A percentile compares a stretch with the other conserved stretches of the same genome.
Conservation (phyloP, 2,888 invertebrate genomes). For the Drosophila pegasa region DNA sequence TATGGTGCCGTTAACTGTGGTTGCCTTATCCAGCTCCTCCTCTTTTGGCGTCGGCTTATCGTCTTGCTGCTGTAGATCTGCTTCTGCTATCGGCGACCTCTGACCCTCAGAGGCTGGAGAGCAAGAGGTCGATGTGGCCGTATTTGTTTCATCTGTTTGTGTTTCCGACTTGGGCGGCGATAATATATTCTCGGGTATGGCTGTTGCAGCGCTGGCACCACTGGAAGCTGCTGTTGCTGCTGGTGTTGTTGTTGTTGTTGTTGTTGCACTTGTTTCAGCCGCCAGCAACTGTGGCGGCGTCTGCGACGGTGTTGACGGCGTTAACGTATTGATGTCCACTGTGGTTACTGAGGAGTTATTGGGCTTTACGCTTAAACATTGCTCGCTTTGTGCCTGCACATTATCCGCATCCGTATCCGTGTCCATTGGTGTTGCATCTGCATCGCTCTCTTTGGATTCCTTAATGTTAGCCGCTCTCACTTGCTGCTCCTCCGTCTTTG, state of each 20-base stretch:
- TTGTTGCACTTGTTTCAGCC: conserved; percentile 43
- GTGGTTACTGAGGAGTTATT: conserved; percentile 28
- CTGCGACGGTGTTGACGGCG: conserved; percentile 72
- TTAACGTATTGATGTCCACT: conserved; percentile 66
- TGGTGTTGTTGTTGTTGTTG: conserved; percentile 3
- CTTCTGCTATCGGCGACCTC: conserved; percentile 67
- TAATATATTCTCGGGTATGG: conserved; percentile 80
- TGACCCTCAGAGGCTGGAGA: conserved; percentile 82
- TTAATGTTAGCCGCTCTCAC: conserved; percentile 13
- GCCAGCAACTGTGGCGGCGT: conserved; percentile 68
- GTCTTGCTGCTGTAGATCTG: conserved; percentile 4
- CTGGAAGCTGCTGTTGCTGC: conserved; percentile 25
- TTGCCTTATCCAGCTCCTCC: conserved; percentile 37
- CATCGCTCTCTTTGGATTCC: conserved; percentile 42
- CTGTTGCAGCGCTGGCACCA: conserved; percentile 21
- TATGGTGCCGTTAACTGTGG: conserved; percentile 82
- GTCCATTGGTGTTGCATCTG: conserved; percentile 27
- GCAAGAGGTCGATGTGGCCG: conserved; percentile 81
- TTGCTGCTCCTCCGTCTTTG: conserved; percentile 35
- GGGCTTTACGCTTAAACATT: conserved; percentile 21
- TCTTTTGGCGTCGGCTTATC: conserved; percentile 30
- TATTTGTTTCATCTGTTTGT: conserved; percentile 83
- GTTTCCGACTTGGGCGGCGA: conserved; percentile 83
- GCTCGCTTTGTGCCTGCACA: conserved; percentile 38
- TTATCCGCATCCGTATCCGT: conserved; percentile 32